A percentile compares a stretch with the other conserved stretches of the same genome.
Conservation (phyloP, 2,113 vertebrate genomes). For the Tupaia tana region DNA sequence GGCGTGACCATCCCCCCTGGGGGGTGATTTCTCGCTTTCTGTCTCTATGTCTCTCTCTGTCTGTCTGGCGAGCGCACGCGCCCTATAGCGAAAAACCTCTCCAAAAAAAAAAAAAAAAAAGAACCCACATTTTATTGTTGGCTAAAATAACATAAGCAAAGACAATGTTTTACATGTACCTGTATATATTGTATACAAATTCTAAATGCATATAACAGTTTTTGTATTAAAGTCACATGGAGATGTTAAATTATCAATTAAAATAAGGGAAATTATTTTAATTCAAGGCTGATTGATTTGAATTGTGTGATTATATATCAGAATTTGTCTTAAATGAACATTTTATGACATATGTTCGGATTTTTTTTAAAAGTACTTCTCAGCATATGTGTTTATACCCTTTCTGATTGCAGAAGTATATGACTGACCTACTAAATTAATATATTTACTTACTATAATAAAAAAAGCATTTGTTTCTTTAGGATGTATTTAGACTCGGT, state of each 20-base stretch:
- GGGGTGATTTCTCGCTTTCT: too few relatives aligned
- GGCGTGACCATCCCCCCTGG: too few relatives aligned
- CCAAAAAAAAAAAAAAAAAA: too few relatives aligned
- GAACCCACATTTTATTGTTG: conserved; percentile 28
- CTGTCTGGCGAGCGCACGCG: too few relatives aligned
- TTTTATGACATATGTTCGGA: conserved; percentile 19
- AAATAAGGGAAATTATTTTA: background rate
- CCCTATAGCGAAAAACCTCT: too few relatives aligned
- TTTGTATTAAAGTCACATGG: conserved; percentile 5
- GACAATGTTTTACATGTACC: background rate
- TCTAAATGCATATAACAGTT: background rate
- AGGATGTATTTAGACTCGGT: conserved; percentile 10
- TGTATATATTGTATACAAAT: background rate
- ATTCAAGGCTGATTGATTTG: background rate
- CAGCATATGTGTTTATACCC: background rate
- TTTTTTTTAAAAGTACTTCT: conserved; percentile 20
- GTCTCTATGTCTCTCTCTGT: too few relatives aligned
- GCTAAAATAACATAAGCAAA: conserved; percentile 43
- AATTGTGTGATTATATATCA: conserved; percentile 13
- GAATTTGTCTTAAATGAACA: background rate
- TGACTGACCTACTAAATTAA: background rate
- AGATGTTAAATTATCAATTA: background rate
- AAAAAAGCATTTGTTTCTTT: background rate
- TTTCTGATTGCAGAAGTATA: background rate
- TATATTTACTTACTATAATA: conserved; percentile 6